Evolutionary conservation across 1,140 invertebrate genomes (phyloP).

Genomic region (Scaptomyza graminum): DNA sequence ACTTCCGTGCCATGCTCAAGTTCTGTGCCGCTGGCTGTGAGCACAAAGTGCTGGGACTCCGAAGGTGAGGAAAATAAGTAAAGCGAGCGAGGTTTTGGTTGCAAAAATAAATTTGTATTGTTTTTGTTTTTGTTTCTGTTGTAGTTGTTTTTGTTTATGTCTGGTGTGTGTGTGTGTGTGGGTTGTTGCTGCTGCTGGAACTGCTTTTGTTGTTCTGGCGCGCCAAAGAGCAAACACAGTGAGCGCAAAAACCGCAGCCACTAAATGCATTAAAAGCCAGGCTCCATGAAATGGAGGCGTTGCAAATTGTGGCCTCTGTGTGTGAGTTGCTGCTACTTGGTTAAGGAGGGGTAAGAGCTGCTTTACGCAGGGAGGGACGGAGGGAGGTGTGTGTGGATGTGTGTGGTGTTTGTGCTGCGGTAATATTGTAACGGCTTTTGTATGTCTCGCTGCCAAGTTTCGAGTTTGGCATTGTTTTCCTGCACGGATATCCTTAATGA

Average conservation of each 20-base stretch:
- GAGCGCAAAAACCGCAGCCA: conserved; percentile 79
- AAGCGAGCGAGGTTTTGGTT: conserved; percentile 6
- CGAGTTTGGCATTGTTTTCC: conserved; percentile 79
- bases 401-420: conserved; percentile 51
- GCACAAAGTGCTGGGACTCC: conserved; percentile 40
- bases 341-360: neutral
- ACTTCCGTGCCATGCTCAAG: conserved; percentile 78
- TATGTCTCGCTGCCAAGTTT: conserved; percentile 56
- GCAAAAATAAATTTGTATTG: conserved; percentile 74
- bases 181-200: neutral
- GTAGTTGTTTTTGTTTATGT: conserved; percentile 4
- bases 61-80: neutral
- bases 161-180: conserved; percentile 1
- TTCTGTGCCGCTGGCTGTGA: conserved; percentile 64
- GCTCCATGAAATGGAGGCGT: conserved; percentile 26
- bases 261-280: conserved; percentile 76
- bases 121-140: conserved; percentile 39
- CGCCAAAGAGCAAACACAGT: conserved; percentile 81
- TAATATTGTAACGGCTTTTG: conserved; percentile 78
- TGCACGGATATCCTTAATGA: conserved; percentile 82
- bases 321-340: neutral
- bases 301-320: conserved; percentile 37
- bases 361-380: no score
- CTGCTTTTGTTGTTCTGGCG: conserved; percentile 48
- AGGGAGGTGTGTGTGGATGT: neutral